Conservation (phyloP, 2,888 invertebrate genomes). For the Neelides folsomi region DNA sequence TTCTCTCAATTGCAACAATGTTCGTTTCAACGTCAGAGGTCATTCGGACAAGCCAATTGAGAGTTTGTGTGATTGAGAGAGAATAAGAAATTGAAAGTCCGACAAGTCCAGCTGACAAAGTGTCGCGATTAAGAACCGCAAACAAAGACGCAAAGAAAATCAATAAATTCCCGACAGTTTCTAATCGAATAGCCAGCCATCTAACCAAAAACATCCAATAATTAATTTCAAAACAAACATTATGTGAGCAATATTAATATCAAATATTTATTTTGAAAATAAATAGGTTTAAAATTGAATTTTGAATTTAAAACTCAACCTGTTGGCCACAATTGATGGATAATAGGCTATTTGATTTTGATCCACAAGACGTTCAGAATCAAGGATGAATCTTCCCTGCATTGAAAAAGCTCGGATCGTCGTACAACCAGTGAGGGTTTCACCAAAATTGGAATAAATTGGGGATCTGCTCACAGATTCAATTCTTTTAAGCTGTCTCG, state of each 20-base stretch:
- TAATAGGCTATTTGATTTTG: conserved; percentile 37
- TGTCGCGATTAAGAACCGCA: conserved; percentile 40
- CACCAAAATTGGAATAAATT: conserved; percentile 45
- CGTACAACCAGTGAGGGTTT: conserved; percentile 40
- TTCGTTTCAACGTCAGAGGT: conserved; percentile 94
- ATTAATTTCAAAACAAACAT: too few relatives aligned
- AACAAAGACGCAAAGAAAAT: conserved; percentile 47
- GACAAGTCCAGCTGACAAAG: conserved; percentile 39
- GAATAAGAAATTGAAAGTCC: conserved; percentile 83
- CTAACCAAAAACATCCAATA: conserved; percentile 22
- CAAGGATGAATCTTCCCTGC: conserved; percentile 37
- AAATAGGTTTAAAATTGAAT: too few relatives aligned
- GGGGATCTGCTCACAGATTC: conserved; percentile 45
- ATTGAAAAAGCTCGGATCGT: conserved; percentile 36
- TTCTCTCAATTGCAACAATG: conserved; percentile 91
- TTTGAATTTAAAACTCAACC: conserved; percentile 8
- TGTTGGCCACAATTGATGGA: conserved; percentile 25
- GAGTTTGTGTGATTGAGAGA: conserved; percentile 77
- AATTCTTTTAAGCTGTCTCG: conserved; percentile 44
- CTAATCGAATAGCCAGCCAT: conserved; percentile 41
- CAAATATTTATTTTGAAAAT: too few relatives aligned
- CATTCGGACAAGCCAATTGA: conserved; percentile 94
- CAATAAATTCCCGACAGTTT: conserved; percentile 45
- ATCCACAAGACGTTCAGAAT: conserved; percentile 42
- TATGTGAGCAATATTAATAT: too few relatives aligned